Base-by-base conservation (phyloP, 2,113 vertebrate species). In the Odocoileus hemionus region DNA sequence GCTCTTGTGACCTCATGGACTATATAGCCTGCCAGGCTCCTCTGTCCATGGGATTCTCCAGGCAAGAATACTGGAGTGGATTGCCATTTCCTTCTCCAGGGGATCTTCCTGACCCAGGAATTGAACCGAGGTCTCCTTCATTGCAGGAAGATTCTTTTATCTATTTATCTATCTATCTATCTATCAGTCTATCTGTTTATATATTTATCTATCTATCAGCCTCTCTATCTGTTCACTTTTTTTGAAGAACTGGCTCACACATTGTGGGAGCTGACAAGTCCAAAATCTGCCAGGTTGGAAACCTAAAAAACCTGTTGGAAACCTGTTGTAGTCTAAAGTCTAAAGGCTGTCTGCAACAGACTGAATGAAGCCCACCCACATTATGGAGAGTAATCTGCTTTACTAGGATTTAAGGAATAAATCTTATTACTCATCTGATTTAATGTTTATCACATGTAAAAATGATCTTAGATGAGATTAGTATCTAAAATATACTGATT, bases 81-180 rank as follows among this genome's bases (percentile, higher is more conserved):
- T 39, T 70, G 67, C 67, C 10, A 39, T 70, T 70, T 39, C 67
- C n/a, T 70, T 70, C 19, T 39, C n/a, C 10, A 70, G 5, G 19
- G 67, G 2, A 39, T 70, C 67, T 70, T 70, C n/a, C 67, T 1
- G 0, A 23, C 67, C 67, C n/a, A 70, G 67, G n/a, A 70, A 70
- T 70, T 0, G 5, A 70, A 6, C n/a, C 2, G 0, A 10, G 10
- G n/a, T 39, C n/a, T 39, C n/a, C 5, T 70, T 19, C 67, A 39
- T 23, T 70, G 67, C n/a, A 70, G n/a, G 19, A n/a, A 39, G 2
- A 2, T 70, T 70, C 67, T 70, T 70, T 12, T 45, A 39, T 23
- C 52, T 52, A 15, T 80, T 5, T 79, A 50, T 80, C 33, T 50
- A 54, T 39, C 4, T 39, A 39, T 52, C 8, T 80, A 50, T 33